phyloP scores from a whole-genome alignment of 2,797 vertebrate genomes.

The Babyrousa celebensis region DNA sequence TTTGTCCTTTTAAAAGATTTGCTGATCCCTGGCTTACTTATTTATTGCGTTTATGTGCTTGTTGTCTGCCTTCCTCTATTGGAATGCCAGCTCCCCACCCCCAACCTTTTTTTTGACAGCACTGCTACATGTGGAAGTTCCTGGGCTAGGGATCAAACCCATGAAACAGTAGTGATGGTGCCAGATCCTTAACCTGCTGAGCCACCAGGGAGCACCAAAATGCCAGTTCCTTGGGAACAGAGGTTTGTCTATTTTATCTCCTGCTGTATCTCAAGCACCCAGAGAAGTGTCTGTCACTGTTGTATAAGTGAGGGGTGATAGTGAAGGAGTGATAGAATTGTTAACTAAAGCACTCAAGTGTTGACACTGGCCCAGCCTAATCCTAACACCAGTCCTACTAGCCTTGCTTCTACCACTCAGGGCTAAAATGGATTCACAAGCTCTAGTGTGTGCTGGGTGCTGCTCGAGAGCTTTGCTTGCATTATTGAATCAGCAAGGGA shows the following conservation, averaged over 20 bases:
- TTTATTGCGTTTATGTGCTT: neutral
- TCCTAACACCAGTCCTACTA: rapidly evolving
- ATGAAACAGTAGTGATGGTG: no score
- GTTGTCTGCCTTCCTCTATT: neutral
- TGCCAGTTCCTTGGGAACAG: neutral
- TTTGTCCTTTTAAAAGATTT: neutral
- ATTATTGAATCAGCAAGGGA: neutral
- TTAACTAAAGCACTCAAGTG: neutral
- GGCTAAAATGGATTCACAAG: no score
- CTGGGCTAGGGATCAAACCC: no score
- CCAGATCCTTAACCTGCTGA: no score
- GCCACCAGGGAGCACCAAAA: no score
- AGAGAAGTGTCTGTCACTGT: neutral
- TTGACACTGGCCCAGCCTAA: neutral
- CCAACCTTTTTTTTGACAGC: no score
- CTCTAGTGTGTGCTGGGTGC: neutral
- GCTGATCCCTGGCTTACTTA: neutral
- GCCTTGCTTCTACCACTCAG: rapidly evolving
- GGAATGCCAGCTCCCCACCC: neutral
- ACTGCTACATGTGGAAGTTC: no score
- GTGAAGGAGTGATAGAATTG: neutral
- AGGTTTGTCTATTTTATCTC: neutral
- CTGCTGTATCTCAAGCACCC: neutral
- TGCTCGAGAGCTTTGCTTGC: neutral
- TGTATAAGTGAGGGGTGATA: neutral